Evolutionary conservation across 2,888 invertebrate genomes (phyloP).

Genomic region (Scaptomyza cyrtandrae): DNA sequence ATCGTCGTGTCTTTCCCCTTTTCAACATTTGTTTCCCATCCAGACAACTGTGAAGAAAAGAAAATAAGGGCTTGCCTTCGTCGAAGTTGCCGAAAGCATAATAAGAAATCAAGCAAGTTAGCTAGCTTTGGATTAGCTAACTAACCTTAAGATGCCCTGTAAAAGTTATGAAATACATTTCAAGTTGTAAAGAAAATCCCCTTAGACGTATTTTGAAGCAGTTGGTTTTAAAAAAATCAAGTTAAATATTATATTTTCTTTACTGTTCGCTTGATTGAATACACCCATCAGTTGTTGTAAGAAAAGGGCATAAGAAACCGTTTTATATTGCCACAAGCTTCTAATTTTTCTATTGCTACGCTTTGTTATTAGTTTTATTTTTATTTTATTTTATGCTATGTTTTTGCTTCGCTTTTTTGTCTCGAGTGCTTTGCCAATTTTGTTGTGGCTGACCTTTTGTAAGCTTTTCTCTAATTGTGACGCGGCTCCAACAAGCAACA

Average conservation of each 20-base stretch:
- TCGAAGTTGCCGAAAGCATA: conserved; percentile 53
- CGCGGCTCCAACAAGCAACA: conserved; percentile 48
- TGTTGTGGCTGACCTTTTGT: conserved; percentile 67
- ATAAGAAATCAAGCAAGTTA: conserved; percentile 34
- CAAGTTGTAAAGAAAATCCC: no score
- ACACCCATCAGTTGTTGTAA: not conserved
- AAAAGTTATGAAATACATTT: not conserved
- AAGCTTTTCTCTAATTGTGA: conserved; percentile 76
- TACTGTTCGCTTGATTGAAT: no score
- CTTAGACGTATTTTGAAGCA: no score
- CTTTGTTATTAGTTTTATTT: conserved; percentile 64
- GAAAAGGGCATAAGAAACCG: conserved; percentile 54
- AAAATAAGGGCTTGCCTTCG: conserved; percentile 68
- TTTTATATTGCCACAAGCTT: conserved; percentile 76
- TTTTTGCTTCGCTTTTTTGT: conserved; percentile 49
- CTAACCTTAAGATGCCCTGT: conserved; percentile 23
- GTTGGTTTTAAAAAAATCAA: no score
- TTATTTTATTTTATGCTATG: conserved; percentile 35
- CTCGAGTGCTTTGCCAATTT: conserved; percentile 67
- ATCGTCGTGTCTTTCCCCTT: conserved; percentile 17
- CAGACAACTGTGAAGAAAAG: conserved; percentile 17
- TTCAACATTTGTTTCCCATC: conserved; percentile 58
- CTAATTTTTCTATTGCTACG: conserved; percentile 69
- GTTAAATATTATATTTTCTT: no score
- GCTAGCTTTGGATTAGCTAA: not conserved